A percentile compares a stretch with the other conserved stretches of the same genome.
Conservation (phyloP, 2,113 vertebrate genomes). For the Petrocephalus zakoni region DNA sequence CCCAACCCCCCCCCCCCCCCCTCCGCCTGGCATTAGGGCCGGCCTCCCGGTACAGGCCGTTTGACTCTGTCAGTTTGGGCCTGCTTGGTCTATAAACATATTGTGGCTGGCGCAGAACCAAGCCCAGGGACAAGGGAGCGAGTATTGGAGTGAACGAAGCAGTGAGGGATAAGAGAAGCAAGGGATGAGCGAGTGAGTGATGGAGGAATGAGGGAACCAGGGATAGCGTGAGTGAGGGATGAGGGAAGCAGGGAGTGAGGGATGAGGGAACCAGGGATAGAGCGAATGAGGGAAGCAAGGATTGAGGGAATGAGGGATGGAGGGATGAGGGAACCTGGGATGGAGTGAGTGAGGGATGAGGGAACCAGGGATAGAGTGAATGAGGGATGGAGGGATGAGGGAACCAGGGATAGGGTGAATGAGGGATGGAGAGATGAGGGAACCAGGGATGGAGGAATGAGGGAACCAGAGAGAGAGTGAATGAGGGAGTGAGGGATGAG, state of each 20-base stretch:
- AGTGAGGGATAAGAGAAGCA: background rate
- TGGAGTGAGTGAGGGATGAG: too few species aligned
- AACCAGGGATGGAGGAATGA: background rate
- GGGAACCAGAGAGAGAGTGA: too few species aligned
- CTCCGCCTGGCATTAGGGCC: background rate
- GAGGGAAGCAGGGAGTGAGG: background rate
- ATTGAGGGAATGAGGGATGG: background rate
- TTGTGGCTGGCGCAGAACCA: background rate
- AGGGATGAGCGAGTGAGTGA: background rate
- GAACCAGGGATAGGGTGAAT: background rate
- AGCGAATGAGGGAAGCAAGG: background rate
- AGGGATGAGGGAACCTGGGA: background rate
- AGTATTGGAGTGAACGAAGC: background rate
- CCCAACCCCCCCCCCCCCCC: too few species aligned
- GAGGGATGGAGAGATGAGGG: background rate
- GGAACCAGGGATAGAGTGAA: background rate
- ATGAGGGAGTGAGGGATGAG: too few species aligned
- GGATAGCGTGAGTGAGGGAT: background rate
- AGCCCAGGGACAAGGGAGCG: background rate
- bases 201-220: background rate
- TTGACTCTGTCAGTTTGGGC: background rate
- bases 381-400: background rate
- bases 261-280: background rate
- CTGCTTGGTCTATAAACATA: background rate
- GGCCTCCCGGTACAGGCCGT: background rate